phyloP scores from a whole-genome alignment of 2,888 invertebrate genomes.

The Willowsia nigromaculata region DNA sequence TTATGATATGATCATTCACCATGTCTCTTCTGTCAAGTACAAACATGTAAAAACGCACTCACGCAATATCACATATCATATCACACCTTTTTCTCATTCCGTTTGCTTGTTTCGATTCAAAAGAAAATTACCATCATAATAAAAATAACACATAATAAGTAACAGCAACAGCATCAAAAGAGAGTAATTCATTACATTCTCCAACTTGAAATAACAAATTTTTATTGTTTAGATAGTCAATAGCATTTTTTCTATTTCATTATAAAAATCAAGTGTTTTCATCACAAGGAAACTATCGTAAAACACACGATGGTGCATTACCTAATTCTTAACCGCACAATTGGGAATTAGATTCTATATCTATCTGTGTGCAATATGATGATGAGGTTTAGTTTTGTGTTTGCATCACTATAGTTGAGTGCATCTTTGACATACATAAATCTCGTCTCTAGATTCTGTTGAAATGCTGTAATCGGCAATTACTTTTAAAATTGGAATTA shows the following conservation, averaged over 20 bases:
- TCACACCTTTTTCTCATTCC: neutral
- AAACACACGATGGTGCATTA: neutral
- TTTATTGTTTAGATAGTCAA: neutral
- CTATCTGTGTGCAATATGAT: neutral
- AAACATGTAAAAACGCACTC: neutral
- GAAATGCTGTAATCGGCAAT: neutral
- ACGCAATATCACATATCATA: neutral
- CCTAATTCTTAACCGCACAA: neutral
- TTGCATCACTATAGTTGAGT: neutral
- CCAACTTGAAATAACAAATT: neutral
- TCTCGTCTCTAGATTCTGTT: neutral
- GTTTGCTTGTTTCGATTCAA: neutral
- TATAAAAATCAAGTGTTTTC: neutral
- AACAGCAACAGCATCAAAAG: neutral
- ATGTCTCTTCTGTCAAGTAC: slow-evolving; percentile 33
- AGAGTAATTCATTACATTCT: neutral
- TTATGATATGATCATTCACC: neutral
- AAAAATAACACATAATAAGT: slow-evolving; percentile 4
- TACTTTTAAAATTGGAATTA: neutral
- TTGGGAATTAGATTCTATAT: neutral
- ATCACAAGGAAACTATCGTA: neutral
- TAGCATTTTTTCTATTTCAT: neutral
- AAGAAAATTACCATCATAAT: slow-evolving; percentile 11
- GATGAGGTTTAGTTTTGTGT: neutral
- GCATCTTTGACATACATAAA: slow-evolving; percentile 8